Base-by-base conservation (phyloP, 2,888 invertebrate genomes). In the Dryobotodes eremita region DNA sequence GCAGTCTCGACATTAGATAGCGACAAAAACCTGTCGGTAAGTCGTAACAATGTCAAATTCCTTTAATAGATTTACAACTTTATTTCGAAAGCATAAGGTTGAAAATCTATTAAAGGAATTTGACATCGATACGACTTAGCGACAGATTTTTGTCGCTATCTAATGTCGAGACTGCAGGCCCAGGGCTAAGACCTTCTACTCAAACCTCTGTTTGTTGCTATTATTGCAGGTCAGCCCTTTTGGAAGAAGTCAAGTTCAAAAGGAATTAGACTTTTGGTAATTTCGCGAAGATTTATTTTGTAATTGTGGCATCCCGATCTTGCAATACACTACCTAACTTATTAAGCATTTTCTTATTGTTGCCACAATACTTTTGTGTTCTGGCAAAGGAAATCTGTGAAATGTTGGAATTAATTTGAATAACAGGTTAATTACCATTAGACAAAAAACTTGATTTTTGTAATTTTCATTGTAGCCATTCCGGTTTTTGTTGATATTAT, bases 401-500 rank as follows among this genome's bases (percentile, higher is more conserved):
- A 31, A 11, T n/a, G 20, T 50, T 36, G 23, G 23, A 17, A 73
- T 20, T 31, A 50, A 64, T 82, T 64, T 15, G 0, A n/a, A 53
- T 10, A 84, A 59, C 69, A 59, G 48, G 53, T 72, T 72, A 55
- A 7, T 5, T 7, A 26, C 0, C 7, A 46, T 15, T 36, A 2
- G 3, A 36, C 1, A 53, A 31, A 59, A 61, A 77, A 71, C 31
- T 2, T 36, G 31, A 46, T 46, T 73, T 42, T 73, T 42, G 15
- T 0, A 36, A 1, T 8, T 36, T n/a, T n/a, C 59, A 42, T 70
- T 79, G 17, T 46, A n/a, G 23, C 1, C n/a, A 46, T 42, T 57
- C 80, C 57, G 15, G 85, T 82, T 85, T 79, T 46, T 62, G 26
- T 74, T 36, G n/a, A 66, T 55, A 31, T 10, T 46, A 53, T 71